A percentile compares a stretch with the other conserved stretches of the same genome.
Evolutionary conservation across 2,113 vertebrate genomes (phyloP).

Genomic region (Eidolon helvum): DNA sequence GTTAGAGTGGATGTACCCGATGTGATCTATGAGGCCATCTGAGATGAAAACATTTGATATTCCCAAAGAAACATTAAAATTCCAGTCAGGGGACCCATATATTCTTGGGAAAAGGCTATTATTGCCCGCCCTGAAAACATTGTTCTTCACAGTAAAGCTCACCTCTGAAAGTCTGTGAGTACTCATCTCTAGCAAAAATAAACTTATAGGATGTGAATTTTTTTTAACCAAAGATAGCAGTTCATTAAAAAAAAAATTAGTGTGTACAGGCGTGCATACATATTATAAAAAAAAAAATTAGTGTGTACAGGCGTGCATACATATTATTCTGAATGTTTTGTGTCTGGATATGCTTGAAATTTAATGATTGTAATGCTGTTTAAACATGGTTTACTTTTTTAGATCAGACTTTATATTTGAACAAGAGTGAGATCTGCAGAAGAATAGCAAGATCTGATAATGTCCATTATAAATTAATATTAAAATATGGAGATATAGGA

Average conservation of each 20-base stretch:
- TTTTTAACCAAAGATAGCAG: constrained; percentile 9
- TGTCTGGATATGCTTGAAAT: not conserved
- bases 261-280: not conserved
- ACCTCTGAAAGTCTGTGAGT: not conserved
- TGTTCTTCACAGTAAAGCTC: constrained; percentile 36
- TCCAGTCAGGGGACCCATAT: constrained; percentile 88
- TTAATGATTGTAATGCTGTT: not conserved
- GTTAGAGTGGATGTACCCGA: constrained; percentile 58
- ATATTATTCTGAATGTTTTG: constrained; percentile 51
- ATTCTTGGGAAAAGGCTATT: constrained; percentile 63
- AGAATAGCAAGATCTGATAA: not conserved
- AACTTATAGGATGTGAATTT: not conserved
- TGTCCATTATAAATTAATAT: not conserved
- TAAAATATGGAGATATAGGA: not conserved
- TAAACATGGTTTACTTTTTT: not conserved
- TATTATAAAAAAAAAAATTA: constrained; percentile 40
- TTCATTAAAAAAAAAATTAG: constrained; percentile 5
- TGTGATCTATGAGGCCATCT: constrained; percentile 75
- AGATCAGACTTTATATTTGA: not conserved
- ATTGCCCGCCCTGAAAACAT: not conserved
- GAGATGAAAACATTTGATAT: constrained; percentile 87
- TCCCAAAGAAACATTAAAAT: constrained; percentile 90
- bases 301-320: not conserved
- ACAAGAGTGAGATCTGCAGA: not conserved
- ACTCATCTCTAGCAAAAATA: constrained; percentile 34